Conservation (phyloP, 2,888 invertebrate genomes). For the Hedya salicella region DNA sequence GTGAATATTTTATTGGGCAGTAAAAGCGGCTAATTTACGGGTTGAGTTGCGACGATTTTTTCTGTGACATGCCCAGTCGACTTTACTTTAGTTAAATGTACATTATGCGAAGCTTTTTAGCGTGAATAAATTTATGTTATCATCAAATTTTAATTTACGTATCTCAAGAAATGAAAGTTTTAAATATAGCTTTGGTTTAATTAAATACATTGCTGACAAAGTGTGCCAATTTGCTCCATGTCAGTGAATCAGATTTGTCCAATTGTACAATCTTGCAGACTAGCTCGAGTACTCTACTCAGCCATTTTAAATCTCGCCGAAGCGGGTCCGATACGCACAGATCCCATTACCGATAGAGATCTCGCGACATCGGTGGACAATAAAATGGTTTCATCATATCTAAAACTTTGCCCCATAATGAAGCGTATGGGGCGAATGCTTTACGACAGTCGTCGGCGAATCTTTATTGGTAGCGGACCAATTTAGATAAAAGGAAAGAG, state of each 20-base stretch:
- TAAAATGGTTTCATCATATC: slow-evolving; percentile 85
- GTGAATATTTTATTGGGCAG: slow-evolving; percentile 42
- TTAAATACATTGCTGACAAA: not conserved
- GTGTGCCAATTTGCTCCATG: not conserved
- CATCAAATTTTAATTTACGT: slow-evolving; percentile 23
- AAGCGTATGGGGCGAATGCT: slow-evolving; percentile 84
- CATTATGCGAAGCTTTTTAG: slow-evolving; percentile 13
- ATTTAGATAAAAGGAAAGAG: slow-evolving; percentile 86
- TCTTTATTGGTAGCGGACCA: slow-evolving; percentile 85
- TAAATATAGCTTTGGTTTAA: not conserved
- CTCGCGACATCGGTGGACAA: slow-evolving; percentile 84
- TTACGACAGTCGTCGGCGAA: slow-evolving; percentile 83
- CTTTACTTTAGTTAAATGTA: slow-evolving; percentile 10
- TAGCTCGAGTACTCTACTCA: slow-evolving; percentile 58
- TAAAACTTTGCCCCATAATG: slow-evolving; percentile 84
- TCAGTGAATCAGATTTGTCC: slow-evolving; percentile 20
- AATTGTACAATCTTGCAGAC: slow-evolving; percentile 53
- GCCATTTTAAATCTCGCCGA: slow-evolving; percentile 59
- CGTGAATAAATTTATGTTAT: slow-evolving; percentile 4
- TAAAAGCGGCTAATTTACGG: slow-evolving; percentile 41
- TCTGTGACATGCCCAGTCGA: slow-evolving; percentile 7
- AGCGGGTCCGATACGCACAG: slow-evolving; percentile 62
- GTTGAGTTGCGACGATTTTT: slow-evolving; percentile 20
- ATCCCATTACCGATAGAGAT: slow-evolving; percentile 83
- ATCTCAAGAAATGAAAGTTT: not conserved